phyloP scores from a whole-genome alignment of 2,888 invertebrate genomes.

The Drosophila paramelanica region DNA sequence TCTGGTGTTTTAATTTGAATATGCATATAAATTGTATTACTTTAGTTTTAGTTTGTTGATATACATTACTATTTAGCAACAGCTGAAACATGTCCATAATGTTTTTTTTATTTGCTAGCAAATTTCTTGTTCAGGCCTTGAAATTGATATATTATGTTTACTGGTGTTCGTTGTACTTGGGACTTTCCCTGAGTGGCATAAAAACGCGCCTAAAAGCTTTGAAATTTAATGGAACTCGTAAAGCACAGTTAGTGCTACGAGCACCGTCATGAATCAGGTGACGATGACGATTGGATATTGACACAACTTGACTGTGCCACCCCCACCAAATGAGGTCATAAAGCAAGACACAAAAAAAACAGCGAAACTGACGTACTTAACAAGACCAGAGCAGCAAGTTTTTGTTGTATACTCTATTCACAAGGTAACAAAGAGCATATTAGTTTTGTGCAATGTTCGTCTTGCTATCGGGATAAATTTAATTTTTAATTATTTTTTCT shows the following conservation, averaged over 20 bases:
- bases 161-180: constrained; percentile 20
- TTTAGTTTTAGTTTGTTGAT: too few relatives aligned
- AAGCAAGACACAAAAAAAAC: constrained; percentile 9
- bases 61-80: neutral
- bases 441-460: neutral
- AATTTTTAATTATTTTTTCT: too few relatives aligned
- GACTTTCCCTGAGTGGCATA: constrained; percentile 44
- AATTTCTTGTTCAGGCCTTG: constrained; percentile 33
- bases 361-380: constrained; percentile 53
- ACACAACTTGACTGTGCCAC: constrained; percentile 61
- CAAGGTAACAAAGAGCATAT: neutral
- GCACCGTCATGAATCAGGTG: constrained; percentile 67
- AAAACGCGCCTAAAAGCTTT: constrained; percentile 38
- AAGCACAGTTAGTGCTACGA: constrained; percentile 34
- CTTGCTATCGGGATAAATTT: too few relatives aligned
- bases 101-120: constrained; percentile 19
- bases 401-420: neutral
- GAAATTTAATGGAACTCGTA: constrained; percentile 52
- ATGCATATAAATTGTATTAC: too few relatives aligned
- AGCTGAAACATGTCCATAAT: neutral
- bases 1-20: neutral
- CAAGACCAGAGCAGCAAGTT: constrained; percentile 26
- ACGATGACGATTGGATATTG: constrained; percentile 68
- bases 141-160: constrained; percentile 7
- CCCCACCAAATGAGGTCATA: constrained; percentile 73